These are phyloP conservation scores for Hemistola chrysoprasaria DNA, from an alignment of 2,888 invertebrate genomes.

Conservation along the genomic window DNA sequence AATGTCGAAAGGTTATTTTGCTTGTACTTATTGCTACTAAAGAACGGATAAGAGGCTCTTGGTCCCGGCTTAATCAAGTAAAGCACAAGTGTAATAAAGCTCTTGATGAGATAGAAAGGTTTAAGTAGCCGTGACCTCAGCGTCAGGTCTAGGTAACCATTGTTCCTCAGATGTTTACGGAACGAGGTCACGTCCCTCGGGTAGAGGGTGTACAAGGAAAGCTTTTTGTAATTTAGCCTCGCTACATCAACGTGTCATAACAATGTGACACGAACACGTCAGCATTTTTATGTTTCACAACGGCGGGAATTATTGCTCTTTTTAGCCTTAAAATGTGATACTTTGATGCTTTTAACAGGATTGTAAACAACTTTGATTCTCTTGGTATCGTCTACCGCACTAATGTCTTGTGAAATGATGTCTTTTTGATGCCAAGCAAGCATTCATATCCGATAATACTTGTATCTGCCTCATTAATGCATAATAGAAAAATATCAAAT, in stretches of 20 bases:
- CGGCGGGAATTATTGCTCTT: constrained; percentile 21
- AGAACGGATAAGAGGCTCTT: not conserved
- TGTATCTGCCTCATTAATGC: no score
- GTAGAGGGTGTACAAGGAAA: constrained; percentile 50
- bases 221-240: constrained; percentile 56
- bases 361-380: constrained; percentile 8
- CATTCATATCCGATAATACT: no score
- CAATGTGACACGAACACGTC: constrained; percentile 40
- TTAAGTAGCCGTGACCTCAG: constrained; percentile 44
- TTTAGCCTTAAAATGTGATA: constrained; percentile 23
- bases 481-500: no score
- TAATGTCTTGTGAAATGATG: no score
- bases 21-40: not conserved
- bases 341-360: constrained; percentile 18
- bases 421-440: no score
- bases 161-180: constrained; percentile 50
- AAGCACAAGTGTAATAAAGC: not conserved
- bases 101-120: constrained; percentile 1
- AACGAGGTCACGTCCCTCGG: constrained; percentile 57
- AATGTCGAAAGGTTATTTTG: no score
- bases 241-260: constrained; percentile 43
- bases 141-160: constrained; percentile 49
- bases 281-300: constrained; percentile 32
- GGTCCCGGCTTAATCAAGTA: not conserved
- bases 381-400: no score